A percentile compares a stretch with the other conserved stretches of the same genome.
Conservation (phyloP, 2,888 invertebrate species). For the Erebia epiphron region DNA sequence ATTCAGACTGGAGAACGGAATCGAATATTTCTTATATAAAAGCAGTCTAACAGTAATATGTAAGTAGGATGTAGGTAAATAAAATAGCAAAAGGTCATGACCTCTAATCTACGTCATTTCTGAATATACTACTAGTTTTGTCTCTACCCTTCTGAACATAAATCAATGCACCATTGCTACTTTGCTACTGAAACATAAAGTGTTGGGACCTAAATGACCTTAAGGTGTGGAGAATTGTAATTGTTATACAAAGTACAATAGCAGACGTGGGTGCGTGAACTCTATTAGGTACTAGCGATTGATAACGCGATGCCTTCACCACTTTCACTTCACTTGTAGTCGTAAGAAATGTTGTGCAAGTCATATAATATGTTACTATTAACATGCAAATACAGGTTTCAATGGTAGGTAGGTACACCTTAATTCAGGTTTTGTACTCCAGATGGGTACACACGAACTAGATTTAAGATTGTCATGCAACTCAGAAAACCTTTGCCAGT, state of each 20-base stretch:
- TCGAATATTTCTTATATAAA: not conserved
- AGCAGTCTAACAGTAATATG: not conserved
- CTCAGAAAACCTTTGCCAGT: not conserved
- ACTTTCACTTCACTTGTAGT: constrained; percentile 48
- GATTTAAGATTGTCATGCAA: too few relatives aligned
- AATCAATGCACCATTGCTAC: not conserved
- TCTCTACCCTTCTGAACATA: not conserved
- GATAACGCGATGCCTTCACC: constrained; percentile 47
- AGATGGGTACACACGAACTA: too few relatives aligned
- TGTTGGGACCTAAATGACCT: constrained; percentile 14
- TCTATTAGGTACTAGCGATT: constrained; percentile 48
- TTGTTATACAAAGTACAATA: constrained; percentile 43
- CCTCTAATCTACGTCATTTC: constrained; percentile 2
- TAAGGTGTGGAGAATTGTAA: constrained; percentile 23
- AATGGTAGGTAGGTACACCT: constrained; percentile 1
- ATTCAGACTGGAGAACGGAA: not conserved
- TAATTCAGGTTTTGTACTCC: constrained; percentile 1
- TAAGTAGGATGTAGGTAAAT: not conserved
- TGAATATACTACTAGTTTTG: not conserved
- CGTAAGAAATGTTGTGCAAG: constrained; percentile 29
- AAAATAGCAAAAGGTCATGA: not conserved
- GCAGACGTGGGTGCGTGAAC: constrained; percentile 41
- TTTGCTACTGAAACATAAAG: not conserved
- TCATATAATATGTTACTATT: constrained; percentile 9
- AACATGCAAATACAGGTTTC: constrained; percentile 15